Conservation (phyloP, 2,797 vertebrate species). For the Malacoctenus gilli region DNA sequence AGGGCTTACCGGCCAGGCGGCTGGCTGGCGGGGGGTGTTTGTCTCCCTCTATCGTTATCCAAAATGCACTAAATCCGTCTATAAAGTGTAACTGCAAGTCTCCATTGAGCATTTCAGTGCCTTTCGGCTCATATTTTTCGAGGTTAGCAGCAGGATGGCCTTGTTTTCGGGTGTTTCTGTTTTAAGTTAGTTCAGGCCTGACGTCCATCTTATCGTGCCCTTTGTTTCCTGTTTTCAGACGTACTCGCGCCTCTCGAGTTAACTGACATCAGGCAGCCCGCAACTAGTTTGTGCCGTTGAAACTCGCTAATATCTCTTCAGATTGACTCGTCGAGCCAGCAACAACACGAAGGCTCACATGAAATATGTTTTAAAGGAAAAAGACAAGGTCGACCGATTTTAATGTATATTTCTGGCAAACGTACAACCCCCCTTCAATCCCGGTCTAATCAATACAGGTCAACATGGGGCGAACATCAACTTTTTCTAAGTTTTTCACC, state of each 20-base stretch:
- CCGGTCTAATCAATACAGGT: slow-evolving; percentile 2
- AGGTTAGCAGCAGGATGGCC: slow-evolving; percentile 45
- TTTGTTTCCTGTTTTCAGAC: slow-evolving; percentile 88
- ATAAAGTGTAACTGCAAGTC: slow-evolving; percentile 80
- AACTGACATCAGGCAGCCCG: slow-evolving; percentile 46
- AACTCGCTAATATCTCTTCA: too few species aligned
- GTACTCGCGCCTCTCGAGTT: slow-evolving; percentile 76
- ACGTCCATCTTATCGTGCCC: slow-evolving; percentile 80
- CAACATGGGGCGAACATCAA: neutral
- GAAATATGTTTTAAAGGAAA: neutral
- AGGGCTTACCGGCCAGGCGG: slow-evolving; percentile 93
- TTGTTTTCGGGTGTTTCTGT: slow-evolving; percentile 43
- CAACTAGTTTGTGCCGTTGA: slow-evolving; percentile 32
- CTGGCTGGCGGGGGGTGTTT: slow-evolving; percentile 97
- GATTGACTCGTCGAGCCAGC: accelerated
- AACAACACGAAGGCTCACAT: accelerated
- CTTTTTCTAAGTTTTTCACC: neutral
- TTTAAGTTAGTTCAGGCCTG: slow-evolving; percentile 79
- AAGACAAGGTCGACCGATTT: neutral
- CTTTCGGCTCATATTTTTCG: slow-evolving; percentile 49
- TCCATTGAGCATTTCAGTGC: slow-evolving; percentile 55
- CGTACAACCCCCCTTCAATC: slow-evolving; percentile 12
- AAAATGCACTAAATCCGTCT: slow-evolving; percentile 85
- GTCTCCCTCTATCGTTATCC: slow-evolving; percentile 98
- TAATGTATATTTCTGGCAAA: slow-evolving; percentile 15